Evolutionary conservation across 2,888 invertebrate genomes (phyloP).

Genomic region (Mystacides longicornis): DNA sequence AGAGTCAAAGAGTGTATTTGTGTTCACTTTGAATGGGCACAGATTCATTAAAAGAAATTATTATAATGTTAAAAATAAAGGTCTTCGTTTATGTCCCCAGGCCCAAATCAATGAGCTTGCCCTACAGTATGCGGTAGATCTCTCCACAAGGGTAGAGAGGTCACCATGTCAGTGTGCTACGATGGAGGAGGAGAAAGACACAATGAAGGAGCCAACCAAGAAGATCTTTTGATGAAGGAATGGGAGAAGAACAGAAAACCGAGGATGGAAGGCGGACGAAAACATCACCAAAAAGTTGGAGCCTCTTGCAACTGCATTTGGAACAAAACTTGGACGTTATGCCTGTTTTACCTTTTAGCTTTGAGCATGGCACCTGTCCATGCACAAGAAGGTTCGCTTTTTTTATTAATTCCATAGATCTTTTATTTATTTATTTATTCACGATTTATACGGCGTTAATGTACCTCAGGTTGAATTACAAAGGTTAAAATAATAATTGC

Average conservation of each 20-base stretch:
- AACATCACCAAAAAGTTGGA: background rate
- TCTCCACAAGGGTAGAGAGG: background rate
- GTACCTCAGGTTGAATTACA: too few relatives aligned
- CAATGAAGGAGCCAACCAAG: background rate
- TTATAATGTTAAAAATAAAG: background rate
- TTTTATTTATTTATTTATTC: background rate
- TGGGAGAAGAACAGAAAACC: too few relatives aligned
- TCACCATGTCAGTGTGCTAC: slow-evolving; percentile 14
- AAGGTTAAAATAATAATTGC: too few relatives aligned
- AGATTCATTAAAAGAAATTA: background rate
- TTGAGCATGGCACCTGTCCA: background rate
- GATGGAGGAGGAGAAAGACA: slow-evolving; percentile 9
- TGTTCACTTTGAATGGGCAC: too few relatives aligned
- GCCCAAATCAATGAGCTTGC: background rate
- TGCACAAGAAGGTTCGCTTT: background rate
- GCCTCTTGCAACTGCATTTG: background rate
- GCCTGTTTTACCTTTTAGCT: background rate
- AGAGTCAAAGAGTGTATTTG: too few relatives aligned
- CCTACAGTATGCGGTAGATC: background rate
- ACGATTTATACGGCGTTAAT: too few relatives aligned
- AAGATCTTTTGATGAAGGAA: background rate
- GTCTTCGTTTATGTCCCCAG: background rate
- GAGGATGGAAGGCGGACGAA: background rate
- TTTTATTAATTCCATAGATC: background rate
- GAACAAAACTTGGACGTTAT: background rate